These are phyloP conservation scores for Anisognathus igniventris DNA, from an alignment of 2,797 vertebrate genomes.

Conservation along the genomic window DNA sequence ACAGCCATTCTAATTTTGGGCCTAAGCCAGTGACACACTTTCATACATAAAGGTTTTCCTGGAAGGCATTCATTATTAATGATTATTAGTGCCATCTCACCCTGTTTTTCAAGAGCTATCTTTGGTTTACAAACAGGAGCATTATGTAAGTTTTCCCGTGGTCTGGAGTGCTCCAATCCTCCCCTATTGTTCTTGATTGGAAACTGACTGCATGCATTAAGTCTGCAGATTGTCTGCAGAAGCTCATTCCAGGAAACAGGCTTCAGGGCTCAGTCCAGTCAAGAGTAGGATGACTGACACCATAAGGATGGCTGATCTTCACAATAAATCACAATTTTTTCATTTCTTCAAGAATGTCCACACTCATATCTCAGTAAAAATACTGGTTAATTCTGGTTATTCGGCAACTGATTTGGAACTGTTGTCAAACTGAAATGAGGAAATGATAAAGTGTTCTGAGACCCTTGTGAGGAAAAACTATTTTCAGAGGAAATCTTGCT, in stretches of 20 bases:
- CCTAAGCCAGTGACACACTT: not conserved
- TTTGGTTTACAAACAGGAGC: not conserved
- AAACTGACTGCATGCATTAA: not conserved
- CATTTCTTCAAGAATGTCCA: not conserved
- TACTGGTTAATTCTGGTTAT: not conserved
- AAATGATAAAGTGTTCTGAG: not conserved
- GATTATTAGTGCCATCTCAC: not conserved
- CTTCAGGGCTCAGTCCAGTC: not conserved
- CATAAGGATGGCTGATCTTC: not conserved
- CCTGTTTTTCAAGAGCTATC: not conserved
- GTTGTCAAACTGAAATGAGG: not conserved
- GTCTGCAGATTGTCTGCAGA: not conserved
- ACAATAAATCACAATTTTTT: not conserved
- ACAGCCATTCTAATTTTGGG: not conserved
- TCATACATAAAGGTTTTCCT: not conserved
- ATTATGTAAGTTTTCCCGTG: not conserved
- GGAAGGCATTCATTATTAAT: not conserved
- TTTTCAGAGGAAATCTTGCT: fast-evolving
- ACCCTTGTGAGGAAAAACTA: not conserved
- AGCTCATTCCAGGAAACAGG: not conserved
- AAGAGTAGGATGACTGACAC: not conserved
- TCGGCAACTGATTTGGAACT: not conserved
- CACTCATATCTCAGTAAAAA: not conserved
- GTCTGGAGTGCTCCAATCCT: not conserved
- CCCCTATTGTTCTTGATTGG: not conserved